Conservation (phyloP, 2,888 invertebrate species). For the Cephus pulcher region DNA sequence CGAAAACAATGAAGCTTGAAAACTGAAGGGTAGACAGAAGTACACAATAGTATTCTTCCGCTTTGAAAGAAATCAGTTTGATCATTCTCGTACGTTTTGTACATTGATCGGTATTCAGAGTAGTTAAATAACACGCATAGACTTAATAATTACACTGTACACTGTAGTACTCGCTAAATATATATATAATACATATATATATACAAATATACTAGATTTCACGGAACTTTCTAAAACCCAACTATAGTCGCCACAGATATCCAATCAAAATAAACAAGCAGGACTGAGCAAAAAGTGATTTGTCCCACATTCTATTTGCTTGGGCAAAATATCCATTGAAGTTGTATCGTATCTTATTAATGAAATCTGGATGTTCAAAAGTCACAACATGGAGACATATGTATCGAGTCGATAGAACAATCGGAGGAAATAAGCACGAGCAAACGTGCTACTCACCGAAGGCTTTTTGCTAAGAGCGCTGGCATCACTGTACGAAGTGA, state of each 20-base stretch:
- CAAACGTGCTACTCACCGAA: constrained; percentile 45
- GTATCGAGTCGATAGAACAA: not conserved
- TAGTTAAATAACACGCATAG: not conserved
- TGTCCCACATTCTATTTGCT: not conserved
- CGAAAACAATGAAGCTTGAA: not conserved
- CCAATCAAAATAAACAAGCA: not conserved
- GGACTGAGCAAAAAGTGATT: not conserved
- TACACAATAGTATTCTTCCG: not conserved
- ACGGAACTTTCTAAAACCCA: not conserved
- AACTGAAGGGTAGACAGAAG: not conserved
- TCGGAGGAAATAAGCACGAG: not conserved
- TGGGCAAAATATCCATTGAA: not conserved
- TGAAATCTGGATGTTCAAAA: not conserved
- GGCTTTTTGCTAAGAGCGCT: constrained; percentile 55
- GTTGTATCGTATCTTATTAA: not conserved
- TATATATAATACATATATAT: not conserved
- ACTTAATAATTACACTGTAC: not conserved
- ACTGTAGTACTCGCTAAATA: not conserved
- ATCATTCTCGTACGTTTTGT: not conserved
- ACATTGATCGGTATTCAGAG: not conserved
- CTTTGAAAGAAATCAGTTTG: not conserved
- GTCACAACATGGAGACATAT: not conserved
- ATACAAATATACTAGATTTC: not conserved
- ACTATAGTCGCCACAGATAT: not conserved
- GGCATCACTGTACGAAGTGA: constrained; percentile 61